phyloP scores from a whole-genome alignment of 2,888 invertebrate species.

The Xestia c-nigrum region DNA sequence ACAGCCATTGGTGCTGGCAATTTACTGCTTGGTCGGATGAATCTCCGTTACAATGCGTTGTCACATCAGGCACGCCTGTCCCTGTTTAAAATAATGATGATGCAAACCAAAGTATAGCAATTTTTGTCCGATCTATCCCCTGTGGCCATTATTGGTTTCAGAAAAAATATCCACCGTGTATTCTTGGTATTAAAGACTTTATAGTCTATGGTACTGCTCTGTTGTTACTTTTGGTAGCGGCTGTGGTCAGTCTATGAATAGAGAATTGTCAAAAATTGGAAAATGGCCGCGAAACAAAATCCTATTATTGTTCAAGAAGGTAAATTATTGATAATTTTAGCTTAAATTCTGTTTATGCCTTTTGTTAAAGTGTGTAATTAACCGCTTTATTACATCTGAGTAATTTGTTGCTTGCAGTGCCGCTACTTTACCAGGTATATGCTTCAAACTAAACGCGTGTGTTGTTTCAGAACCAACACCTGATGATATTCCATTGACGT shows the following conservation, averaged over 20 bases:
- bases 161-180: background rate
- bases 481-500: conserved; percentile 89
- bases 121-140: too few relatives aligned
- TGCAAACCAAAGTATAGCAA: too few relatives aligned
- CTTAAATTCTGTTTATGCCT: conserved; percentile 1
- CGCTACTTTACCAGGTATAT: background rate
- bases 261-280: conserved; percentile 76
- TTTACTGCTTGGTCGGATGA: too few relatives aligned
- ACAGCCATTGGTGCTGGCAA: too few relatives aligned
- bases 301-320: conserved; percentile 91
- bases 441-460: conserved; percentile 13
- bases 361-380: conserved; percentile 6
- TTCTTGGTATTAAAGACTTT: background rate
- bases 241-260: conserved; percentile 45
- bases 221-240: conserved; percentile 5
- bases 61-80: too few relatives aligned
- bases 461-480: conserved; percentile 83
- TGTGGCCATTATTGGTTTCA: background rate
- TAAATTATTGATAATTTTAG: conserved; percentile 74
- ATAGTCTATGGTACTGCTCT: background rate
- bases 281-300: conserved; percentile 93
- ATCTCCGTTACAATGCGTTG: too few relatives aligned
- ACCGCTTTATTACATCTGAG: background rate
- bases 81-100: too few relatives aligned
- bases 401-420: background rate